These are phyloP conservation scores for Arctia plantaginis DNA, from an alignment of 2,888 invertebrate species.

Conservation along the genomic window DNA sequence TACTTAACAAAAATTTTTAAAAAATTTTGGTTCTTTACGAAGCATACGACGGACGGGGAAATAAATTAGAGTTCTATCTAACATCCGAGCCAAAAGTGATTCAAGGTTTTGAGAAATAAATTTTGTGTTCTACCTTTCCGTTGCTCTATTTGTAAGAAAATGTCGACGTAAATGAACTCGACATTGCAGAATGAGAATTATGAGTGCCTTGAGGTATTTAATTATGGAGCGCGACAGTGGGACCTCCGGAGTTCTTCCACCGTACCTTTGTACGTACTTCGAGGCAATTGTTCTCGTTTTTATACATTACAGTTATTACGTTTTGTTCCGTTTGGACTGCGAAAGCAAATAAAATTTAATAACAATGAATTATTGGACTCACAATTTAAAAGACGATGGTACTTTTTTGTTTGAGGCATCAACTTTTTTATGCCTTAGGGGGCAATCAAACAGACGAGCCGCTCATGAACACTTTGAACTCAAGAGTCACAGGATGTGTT, in stretches of 20 bases:
- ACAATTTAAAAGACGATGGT: not conserved
- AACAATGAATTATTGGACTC: not conserved
- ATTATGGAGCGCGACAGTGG: slow-evolving; percentile 14
- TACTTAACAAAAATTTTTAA: not conserved
- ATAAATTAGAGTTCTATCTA: not conserved
- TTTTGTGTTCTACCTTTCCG: slow-evolving; percentile 5
- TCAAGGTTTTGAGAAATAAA: not conserved
- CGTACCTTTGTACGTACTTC: not conserved
- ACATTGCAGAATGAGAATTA: slow-evolving; percentile 11
- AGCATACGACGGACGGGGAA: not conserved
- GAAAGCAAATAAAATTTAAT: slow-evolving; percentile 1
- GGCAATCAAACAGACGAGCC: no score
- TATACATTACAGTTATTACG: not conserved
- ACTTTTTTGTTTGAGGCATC: not conserved
- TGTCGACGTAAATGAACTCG: slow-evolving; percentile 16
- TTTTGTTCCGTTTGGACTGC: not conserved
- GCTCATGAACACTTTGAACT: no score
- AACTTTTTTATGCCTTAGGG: not conserved
- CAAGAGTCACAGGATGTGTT: no score
- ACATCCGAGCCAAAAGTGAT: not conserved
- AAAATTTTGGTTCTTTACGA: not conserved
- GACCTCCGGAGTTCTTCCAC: not conserved
- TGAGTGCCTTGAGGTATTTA: slow-evolving; percentile 20
- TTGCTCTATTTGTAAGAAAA: slow-evolving; percentile 16
- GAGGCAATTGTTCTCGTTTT: slow-evolving; percentile 1